phyloP scores from a whole-genome alignment of 2,113 vertebrate genomes.

The Anguilla japonica region DNA sequence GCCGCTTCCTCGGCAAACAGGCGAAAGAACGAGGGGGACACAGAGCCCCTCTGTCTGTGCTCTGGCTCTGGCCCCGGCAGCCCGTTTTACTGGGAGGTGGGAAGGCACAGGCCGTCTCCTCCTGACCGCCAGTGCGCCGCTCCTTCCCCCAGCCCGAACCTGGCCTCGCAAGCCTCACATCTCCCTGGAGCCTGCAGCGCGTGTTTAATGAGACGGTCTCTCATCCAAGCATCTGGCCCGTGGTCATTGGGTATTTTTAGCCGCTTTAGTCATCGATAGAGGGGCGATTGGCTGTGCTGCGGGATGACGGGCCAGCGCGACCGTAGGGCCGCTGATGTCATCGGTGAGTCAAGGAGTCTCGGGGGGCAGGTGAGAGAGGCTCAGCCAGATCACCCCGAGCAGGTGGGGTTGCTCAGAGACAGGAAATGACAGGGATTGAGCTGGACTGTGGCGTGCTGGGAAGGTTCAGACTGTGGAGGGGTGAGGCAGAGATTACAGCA shows the following conservation, averaged over 20 bases:
- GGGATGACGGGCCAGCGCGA: slow-evolving; percentile 44
- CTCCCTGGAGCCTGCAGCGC: background rate
- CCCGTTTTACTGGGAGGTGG: background rate
- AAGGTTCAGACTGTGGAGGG: background rate
- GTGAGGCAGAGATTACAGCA: background rate
- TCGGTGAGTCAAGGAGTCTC: slow-evolving; percentile 50
- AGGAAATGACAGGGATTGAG: slow-evolving; percentile 49
- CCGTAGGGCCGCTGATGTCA: slow-evolving; percentile 53
- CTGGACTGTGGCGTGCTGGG: background rate
- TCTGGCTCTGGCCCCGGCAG: background rate
- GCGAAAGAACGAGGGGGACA: background rate
- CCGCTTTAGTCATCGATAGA: slow-evolving; percentile 32
- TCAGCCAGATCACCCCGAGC: slow-evolving; percentile 36
- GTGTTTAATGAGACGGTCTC: slow-evolving; percentile 10
- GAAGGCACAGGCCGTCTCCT: background rate
- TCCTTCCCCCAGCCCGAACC: background rate
- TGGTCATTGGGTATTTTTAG: slow-evolving; percentile 56
- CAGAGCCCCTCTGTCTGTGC: background rate
- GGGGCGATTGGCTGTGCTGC: slow-evolving; percentile 40
- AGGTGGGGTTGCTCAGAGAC: slow-evolving; percentile 56
- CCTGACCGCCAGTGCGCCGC: background rate
- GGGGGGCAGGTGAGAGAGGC: slow-evolving; percentile 25
- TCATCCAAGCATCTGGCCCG: background rate
- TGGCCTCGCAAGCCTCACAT: no score
- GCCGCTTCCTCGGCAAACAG: background rate